These are phyloP conservation scores for Rissa tridactyla DNA, from an alignment of 2,113 vertebrate genomes.

Conservation along the genomic window DNA sequence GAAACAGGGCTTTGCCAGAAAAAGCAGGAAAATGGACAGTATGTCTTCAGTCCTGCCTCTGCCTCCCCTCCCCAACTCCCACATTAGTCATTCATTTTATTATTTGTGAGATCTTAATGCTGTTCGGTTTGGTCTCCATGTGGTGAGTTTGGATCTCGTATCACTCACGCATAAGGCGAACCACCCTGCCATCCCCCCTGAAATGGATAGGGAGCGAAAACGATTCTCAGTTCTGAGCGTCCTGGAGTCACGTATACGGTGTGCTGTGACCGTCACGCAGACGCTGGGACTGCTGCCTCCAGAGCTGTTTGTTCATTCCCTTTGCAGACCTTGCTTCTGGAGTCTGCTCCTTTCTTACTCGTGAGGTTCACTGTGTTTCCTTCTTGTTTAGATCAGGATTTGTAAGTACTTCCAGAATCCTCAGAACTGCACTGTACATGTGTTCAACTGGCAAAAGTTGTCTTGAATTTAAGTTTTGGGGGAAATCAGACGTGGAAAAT, in stretches of 20 bases:
- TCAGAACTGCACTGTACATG: background rate
- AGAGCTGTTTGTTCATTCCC: background rate
- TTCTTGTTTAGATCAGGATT: background rate
- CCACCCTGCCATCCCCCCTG: background rate
- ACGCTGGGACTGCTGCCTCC: background rate
- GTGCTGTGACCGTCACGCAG: background rate
- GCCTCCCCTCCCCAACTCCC: background rate
- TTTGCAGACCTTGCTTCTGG: background rate
- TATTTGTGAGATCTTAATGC: background rate
- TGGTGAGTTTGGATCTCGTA: background rate
- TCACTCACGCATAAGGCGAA: background rate
- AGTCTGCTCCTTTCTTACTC: background rate
- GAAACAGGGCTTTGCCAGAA: background rate
- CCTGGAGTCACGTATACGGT: accelerated
- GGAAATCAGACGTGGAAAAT: accelerated
- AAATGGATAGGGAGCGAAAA: background rate
- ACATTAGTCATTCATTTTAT: background rate
- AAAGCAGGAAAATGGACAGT: background rate
- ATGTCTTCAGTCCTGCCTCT: background rate
- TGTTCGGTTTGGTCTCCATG: background rate
- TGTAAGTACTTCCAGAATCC: background rate
- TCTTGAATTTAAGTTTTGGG: background rate
- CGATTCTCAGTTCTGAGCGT: background rate
- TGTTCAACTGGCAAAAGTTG: background rate
- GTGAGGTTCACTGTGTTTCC: background rate